Conservation (phyloP, 2,888 invertebrate species). For the Seira sanloemensis region DNA sequence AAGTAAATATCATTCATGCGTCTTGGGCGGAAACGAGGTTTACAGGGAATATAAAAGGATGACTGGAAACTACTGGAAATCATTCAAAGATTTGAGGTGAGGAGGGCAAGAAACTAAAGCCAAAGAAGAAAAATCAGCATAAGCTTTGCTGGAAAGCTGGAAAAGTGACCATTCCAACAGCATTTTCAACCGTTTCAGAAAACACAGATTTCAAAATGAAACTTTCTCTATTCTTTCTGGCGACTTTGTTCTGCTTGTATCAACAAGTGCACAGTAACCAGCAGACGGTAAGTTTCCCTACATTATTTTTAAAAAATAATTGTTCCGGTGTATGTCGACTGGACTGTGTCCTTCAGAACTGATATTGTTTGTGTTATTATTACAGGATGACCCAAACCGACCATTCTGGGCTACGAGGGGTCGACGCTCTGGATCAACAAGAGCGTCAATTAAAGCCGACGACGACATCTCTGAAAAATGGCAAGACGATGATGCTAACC, state of each 20-base stretch:
- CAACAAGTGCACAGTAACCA: conserved; percentile 42
- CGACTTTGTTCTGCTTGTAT: conserved; percentile 40
- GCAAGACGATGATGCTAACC: conserved; percentile 39
- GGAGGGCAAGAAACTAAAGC: not conserved
- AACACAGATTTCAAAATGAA: no score
- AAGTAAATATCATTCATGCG: not conserved
- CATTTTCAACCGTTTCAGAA: no score
- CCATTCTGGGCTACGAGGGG: conserved; percentile 66
- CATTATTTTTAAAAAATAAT: not conserved
- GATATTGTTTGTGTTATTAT: not conserved
- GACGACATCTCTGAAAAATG: conserved; percentile 42
- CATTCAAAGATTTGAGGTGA: not conserved
- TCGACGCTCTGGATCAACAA: conserved; percentile 45
- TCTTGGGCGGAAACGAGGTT: not conserved
- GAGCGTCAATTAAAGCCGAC: conserved; percentile 42
- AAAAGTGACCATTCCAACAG: not conserved
- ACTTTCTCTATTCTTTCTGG: conserved; percentile 23
- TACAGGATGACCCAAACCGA: conserved; percentile 42
- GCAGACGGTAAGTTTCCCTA: conserved; percentile 32
- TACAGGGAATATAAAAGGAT: not conserved
- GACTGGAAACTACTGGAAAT: not conserved
- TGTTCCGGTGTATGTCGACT: no score
- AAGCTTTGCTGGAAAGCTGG: not conserved
- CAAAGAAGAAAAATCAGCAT: not conserved
- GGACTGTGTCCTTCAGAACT: no score